Evolutionary conservation across 2,888 invertebrate species (phyloP), one percentile per base, ranked within the genome.

Genomic region (Leptopilina drosophilae): DNA sequence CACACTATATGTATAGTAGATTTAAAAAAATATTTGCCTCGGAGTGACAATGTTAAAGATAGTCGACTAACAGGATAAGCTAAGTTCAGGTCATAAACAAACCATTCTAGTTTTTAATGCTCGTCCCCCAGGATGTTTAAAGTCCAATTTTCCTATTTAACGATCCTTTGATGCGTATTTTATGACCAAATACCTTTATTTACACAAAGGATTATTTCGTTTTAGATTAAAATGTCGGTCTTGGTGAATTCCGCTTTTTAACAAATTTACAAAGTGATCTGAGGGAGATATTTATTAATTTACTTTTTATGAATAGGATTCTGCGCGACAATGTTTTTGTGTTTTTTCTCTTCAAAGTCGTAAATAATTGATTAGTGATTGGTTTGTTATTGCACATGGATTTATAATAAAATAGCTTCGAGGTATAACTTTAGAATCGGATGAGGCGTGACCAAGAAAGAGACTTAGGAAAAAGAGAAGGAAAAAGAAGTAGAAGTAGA

Each of bases 361-460:
- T 49, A 53, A 53, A 15, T 49, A 49, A 49, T 69, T 49, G 69
- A 69, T 69, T 53, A 49, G 49, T 33, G 73, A 73, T 56, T 73
- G 26, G 56, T 33, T 73, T 26, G 62, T 64, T 73, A 14, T 33
- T 73, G 14, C 14, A 56, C 12, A 49, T 49, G 11, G 9, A 49
- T 56, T 26, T 26, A 73, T 56, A 56, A 73, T 73, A 56, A 33
- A 53, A 73, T 49, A 73, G 33, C 73, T 33, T 53, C 53, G 14
- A 12, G 53, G 73, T 33, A 56, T n/a, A 56, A 33, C 53, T 73
- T 33, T 73, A 73, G 73, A 33, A 73, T 73, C 56, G 26, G 73
- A 73, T 53, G 73, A 73, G 73, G 73, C 73, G 73, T 73, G 73
- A 73, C 73, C 56, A 53, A 73, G 56, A 73, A 33, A 56, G 49